Conservation (phyloP, 2,888 invertebrate genomes). For the Macrophya alboannulata region DNA sequence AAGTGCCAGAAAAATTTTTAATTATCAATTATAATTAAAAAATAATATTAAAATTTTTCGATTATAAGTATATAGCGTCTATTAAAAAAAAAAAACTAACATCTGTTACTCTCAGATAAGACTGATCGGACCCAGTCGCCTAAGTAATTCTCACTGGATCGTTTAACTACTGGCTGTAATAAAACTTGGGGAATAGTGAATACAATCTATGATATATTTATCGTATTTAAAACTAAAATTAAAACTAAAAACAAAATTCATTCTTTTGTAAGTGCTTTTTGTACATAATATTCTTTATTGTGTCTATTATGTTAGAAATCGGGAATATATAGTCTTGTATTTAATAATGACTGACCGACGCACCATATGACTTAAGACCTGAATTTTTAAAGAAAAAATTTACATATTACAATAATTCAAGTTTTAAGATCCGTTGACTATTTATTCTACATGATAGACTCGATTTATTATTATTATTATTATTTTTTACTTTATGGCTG, state of each 20-base stretch:
- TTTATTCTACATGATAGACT: constrained; percentile 45
- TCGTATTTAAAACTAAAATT: constrained; percentile 22
- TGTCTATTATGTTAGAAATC: constrained; percentile 47
- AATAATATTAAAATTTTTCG: constrained; percentile 2
- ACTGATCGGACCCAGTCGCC: constrained; percentile 47
- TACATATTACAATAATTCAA: constrained; percentile 39
- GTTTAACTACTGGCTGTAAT: constrained; percentile 51
- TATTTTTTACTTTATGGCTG: constrained; percentile 26
- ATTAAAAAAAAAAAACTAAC: constrained; percentile 15
- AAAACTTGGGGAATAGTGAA: constrained; percentile 34
- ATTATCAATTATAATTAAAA: not conserved
- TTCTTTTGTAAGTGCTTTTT: constrained; percentile 6
- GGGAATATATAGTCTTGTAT: constrained; percentile 6
- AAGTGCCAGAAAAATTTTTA: constrained; percentile 7
- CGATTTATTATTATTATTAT: constrained; percentile 19
- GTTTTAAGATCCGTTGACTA: constrained; percentile 40
- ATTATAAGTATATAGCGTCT: constrained; percentile 21
- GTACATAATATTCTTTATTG: constrained; percentile 44
- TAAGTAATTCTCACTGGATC: constrained; percentile 50
- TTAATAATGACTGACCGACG: not conserved
- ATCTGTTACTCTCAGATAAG: constrained; percentile 41
- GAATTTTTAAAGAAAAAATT: constrained; percentile 39
- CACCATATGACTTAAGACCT: constrained; percentile 22
- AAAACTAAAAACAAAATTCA: constrained; percentile 7
- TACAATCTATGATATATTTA: constrained; percentile 31